Base-by-base conservation (phyloP, 2,888 invertebrate genomes). In the Xanthorhoe spadicearia region DNA sequence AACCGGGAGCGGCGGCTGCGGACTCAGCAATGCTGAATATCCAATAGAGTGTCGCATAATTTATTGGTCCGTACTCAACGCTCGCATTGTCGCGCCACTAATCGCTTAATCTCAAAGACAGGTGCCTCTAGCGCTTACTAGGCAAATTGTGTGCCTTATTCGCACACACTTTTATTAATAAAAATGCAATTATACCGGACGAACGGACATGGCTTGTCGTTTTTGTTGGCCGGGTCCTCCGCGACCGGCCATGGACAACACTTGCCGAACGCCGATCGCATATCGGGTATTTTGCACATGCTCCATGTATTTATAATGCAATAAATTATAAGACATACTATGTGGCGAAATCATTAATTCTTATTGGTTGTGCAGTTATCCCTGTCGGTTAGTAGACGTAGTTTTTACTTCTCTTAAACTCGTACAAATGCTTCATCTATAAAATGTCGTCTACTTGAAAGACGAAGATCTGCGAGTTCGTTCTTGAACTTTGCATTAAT, bases 61-160 rank as follows among this genome's bases (percentile, higher is more conserved):
- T 84, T 83, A 84, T 81, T 80, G 74, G 72, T 71, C 53, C 67
- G 70, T 75, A 74, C 65, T 64, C 66, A 55, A 60, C 60, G 60
- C 70, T 55, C 62, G 64, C 68, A 65, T 71, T 71, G 72, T 66
- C 68, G 71, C 66, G 65, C 66, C 58, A 64, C 73, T 85, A 86
- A 86, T 85, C 83, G 82, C 85, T 86, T 85, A 82, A 86, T 86
- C 85, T 83, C 61, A 65, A 60, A 67, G 78, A 75, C 84, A 83
- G 82, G 80, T 83, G 81, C 71, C 73, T 73, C 72, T 76, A 77
- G 77, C 78, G 73, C 82, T 74, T 79, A 78, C 79, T 83, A 83
- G 78, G 81, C 71, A 79, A 83, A 79, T 78, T 64, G 71, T 75
- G 70, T 74, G 64, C 77, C 76, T 69, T 80, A 76, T 77, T 76